Percentiles rank a stretch among this genome's conserved stretches.
Conservation (phyloP, 2,113 vertebrate species). For the Phaethon lepturus region DNA sequence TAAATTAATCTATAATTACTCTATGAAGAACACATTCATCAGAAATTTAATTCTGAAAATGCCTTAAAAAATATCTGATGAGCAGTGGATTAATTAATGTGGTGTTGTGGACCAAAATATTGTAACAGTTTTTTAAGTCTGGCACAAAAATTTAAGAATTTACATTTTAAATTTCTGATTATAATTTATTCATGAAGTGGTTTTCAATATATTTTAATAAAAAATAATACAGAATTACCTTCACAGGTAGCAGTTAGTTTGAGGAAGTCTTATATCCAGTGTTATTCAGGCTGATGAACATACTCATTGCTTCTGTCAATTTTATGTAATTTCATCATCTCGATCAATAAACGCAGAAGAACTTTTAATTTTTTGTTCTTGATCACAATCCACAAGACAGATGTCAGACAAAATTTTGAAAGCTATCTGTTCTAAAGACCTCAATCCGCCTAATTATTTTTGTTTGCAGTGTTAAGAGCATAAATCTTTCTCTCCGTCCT, state of each 20-base stretch:
- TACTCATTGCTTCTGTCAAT: neutral
- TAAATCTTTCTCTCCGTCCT: neutral
- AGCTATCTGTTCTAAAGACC: neutral
- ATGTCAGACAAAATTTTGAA: neutral
- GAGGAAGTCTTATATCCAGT: neutral
- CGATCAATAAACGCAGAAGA: neutral
- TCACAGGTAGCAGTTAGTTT: neutral
- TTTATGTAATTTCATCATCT: neutral
- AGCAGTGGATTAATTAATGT: neutral
- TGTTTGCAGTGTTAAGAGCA: neutral
- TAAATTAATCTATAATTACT: neutral
- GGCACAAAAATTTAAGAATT: neutral
- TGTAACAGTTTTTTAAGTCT: neutral
- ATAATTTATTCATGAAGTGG: neutral
- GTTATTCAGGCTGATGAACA: neutral
- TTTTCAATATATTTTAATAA: neutral
- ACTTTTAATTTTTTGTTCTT: neutral
- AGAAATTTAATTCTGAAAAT: neutral
- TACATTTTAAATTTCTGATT: neutral
- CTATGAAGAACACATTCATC: neutral
- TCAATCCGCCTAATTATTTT: neutral
- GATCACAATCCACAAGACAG: neutral
- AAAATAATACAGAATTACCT: neutral
- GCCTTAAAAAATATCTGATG: neutral
- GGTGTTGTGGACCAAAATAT: neutral